phyloP scores from a whole-genome alignment of 2,888 invertebrate genomes.

The Drosophila cognata region DNA sequence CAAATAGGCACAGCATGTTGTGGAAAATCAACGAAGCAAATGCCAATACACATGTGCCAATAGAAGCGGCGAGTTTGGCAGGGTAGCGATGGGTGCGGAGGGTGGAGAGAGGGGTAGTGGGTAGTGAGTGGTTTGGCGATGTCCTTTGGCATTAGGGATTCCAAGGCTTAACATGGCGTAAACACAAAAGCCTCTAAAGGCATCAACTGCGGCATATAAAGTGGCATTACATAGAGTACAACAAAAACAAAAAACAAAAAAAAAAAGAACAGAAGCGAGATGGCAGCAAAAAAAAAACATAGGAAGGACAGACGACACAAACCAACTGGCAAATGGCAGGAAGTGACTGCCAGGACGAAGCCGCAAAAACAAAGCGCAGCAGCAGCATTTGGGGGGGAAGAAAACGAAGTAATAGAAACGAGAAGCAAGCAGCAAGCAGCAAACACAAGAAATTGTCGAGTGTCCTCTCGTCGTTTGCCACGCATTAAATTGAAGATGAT shows the following conservation, averaged over 20 bases:
- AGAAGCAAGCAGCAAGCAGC: slow-evolving; percentile 5
- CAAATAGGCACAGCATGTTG: slow-evolving; percentile 79
- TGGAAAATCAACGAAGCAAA: slow-evolving; percentile 80
- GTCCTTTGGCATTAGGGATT: slow-evolving; percentile 77
- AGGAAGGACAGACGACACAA: slow-evolving; percentile 6
- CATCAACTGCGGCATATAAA: slow-evolving; percentile 83
- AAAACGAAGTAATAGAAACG: slow-evolving; percentile 34
- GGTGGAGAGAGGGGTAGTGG: slow-evolving; percentile 12
- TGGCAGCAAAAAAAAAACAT: slow-evolving; percentile 5
- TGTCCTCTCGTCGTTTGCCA: slow-evolving; percentile 71
- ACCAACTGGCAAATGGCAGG: slow-evolving; percentile 64
- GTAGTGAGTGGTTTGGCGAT: slow-evolving; percentile 46
- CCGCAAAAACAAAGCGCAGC: slow-evolving; percentile 58
- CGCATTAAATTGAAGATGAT: slow-evolving; percentile 81
- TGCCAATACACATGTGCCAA: slow-evolving; percentile 76
- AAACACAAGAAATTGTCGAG: slow-evolving; percentile 66
- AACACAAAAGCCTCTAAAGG: slow-evolving; percentile 81
- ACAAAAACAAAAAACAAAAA: slow-evolving; percentile 16
- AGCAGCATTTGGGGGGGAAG: slow-evolving; percentile 30
- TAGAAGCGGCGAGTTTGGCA: slow-evolving; percentile 11
- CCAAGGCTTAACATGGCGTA: slow-evolving; percentile 81
- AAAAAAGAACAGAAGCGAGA: not conserved
- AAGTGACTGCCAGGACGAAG: slow-evolving; percentile 56
- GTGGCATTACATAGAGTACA: slow-evolving; percentile 78
- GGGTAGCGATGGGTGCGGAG: not conserved